Conservation (phyloP, 2,113 vertebrate genomes). For the Brienomyrus brachyistius region DNA sequence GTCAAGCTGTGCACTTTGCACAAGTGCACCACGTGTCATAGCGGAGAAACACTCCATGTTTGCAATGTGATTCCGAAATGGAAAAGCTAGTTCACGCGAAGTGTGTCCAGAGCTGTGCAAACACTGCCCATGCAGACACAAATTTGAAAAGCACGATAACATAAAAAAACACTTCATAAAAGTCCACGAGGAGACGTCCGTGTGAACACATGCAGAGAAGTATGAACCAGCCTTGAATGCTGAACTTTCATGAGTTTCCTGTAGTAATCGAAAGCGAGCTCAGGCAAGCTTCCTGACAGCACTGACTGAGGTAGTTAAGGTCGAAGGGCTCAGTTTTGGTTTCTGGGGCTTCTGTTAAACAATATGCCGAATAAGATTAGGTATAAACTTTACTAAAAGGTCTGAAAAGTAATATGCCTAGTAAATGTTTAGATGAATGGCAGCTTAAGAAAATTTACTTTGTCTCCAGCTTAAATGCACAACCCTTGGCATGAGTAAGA, state of each 20-base stretch:
- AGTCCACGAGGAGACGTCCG: too few species aligned
- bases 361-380: not conserved
- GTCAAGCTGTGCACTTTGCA: too few species aligned
- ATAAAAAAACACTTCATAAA: too few species aligned
- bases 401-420: not conserved
- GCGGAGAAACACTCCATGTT: too few species aligned
- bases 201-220: too few species aligned
- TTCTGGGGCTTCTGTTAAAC: not conserved
- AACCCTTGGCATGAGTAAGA: not conserved
- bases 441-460: not conserved
- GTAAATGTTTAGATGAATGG: not conserved
- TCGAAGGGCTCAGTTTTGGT: not conserved
- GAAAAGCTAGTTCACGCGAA: too few species aligned
- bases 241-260: not conserved
- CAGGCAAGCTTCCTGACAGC: not conserved
- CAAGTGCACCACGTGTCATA: too few species aligned
- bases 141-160: too few species aligned
- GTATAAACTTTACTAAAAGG: not conserved
- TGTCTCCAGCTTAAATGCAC: not conserved
- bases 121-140: too few species aligned
- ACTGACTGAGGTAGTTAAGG: not conserved
- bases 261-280: not conserved
- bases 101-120: too few species aligned
- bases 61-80: too few species aligned
- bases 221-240: not conserved